phyloP scores from a whole-genome alignment of 2,888 invertebrate species.

The Epinotia bilunana region DNA sequence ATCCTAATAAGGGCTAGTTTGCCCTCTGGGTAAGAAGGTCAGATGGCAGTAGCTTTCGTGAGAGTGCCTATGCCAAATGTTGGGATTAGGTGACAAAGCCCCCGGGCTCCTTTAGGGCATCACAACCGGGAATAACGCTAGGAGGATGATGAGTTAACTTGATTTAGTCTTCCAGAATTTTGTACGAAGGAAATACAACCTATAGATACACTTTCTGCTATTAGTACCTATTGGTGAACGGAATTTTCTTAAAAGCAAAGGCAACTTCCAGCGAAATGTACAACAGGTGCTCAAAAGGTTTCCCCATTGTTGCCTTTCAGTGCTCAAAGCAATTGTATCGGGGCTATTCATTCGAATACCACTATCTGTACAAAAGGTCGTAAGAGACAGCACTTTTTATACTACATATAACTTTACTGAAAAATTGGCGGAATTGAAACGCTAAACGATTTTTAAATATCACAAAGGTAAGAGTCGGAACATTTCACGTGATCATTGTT shows the following conservation, averaged over 20 bases:
- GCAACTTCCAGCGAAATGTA: conserved; percentile 2
- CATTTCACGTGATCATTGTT: conserved; percentile 1
- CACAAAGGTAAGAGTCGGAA: background rate
- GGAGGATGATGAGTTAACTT: too few species aligned
- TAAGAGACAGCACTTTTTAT: background rate
- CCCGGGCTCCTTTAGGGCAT: too few species aligned
- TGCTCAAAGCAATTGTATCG: conserved; percentile 8
- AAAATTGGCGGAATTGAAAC: background rate
- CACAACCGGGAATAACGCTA: too few species aligned
- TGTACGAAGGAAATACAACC: too few species aligned
- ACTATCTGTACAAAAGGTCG: background rate
- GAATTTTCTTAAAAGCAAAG: conserved; percentile 12
- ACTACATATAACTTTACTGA: background rate
- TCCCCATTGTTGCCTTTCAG: conserved; percentile 13
- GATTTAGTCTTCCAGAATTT: too few species aligned
- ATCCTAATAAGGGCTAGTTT: too few species aligned
- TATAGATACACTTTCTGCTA: background rate
- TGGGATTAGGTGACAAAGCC: too few species aligned
- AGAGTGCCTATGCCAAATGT: too few species aligned
- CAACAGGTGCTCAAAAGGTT: conserved; percentile 19
- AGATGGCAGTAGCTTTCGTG: too few species aligned
- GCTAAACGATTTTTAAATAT: conserved; percentile 6
- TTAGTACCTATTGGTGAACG: background rate
- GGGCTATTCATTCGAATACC: conserved; percentile 7
- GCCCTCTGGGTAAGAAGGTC: too few species aligned